Base-by-base conservation (phyloP, 1,140 invertebrate genomes). In the Drosophila santomea region DNA sequence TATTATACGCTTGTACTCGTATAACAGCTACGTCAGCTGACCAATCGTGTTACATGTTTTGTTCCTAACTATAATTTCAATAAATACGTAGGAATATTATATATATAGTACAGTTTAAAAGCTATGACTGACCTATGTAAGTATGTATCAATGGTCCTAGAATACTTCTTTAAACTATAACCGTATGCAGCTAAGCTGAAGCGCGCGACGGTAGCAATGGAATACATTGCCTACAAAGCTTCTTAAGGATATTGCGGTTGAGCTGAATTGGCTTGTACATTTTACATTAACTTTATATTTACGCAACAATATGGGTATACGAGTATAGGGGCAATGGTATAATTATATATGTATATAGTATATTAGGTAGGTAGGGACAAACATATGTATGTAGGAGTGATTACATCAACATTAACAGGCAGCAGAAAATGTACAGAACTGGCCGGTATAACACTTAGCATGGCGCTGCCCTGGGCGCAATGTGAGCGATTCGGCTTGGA, bases 391-490 rank as follows among this genome's bases (percentile, higher is more conserved):
- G 61, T 62, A 25, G 56, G 38, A 15, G 60, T 60, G 60, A 71
- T 36, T 43, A 80, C 51, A 38, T 68, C 47, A 69, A 83, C 73
- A 74, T 67, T 57, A 25, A 55, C 41, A 59, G 56, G 44, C 41
- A 80, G 64, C 52, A 59, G 50, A 15, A 51, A 72, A 80, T 73
- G 35, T 60, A 80, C 58, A 88, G 47, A 52, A 76, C 59, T 73
- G 71, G 66, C 62, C 80, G 75, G 75, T 76, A 88, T 66, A 78
- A 86, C 67, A 82, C 78, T 82, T 88, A 72, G 80, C 75, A 76
- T 59, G 78, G 76, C 71, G 72, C 55, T 78, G 61, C 38, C 66
- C 72, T 60, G 58, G 36, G 72, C 76, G 48, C 61, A 47, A 43
- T 78, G 76, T 55, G 59, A 78, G 67, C 41, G 62, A 32, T 62